A percentile compares a stretch with the other conserved stretches of the same genome.
These are phyloP conservation scores for Atherinomorus stipes DNA, from an alignment of 2,113 vertebrate genomes.

Conservation along the genomic window DNA sequence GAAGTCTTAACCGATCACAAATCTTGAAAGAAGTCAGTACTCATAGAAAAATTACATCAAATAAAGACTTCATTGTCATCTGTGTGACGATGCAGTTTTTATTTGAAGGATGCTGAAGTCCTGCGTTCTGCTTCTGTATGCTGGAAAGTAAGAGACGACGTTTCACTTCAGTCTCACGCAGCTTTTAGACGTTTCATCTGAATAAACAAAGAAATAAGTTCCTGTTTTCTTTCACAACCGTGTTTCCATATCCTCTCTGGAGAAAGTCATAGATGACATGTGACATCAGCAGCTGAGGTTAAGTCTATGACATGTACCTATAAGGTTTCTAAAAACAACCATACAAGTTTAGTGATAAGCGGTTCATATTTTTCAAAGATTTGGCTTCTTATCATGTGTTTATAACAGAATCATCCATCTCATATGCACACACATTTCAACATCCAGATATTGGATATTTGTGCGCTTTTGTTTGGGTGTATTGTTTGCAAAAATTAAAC, in stretches of 20 bases:
- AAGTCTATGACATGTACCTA: not conserved
- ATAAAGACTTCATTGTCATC: too few relatives aligned
- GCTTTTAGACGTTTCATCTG: not conserved
- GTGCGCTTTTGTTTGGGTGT: too few relatives aligned
- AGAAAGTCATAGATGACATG: slow-evolving; percentile 20
- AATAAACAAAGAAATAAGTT: slow-evolving; percentile 42
- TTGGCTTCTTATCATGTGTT: too few relatives aligned
- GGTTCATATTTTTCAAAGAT: too few relatives aligned
- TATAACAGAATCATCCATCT: too few relatives aligned
- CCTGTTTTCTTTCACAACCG: slow-evolving; percentile 38
- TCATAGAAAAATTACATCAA: not conserved
- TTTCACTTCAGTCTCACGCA: slow-evolving; percentile 7
- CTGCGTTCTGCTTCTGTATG: not conserved
- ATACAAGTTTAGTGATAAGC: too few relatives aligned
- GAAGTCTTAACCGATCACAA: not conserved
- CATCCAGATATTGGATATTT: too few relatives aligned
- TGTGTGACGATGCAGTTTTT: slow-evolving; percentile 5
- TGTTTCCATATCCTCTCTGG: not conserved
- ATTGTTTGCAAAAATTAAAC: too few relatives aligned
- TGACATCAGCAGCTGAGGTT: slow-evolving; percentile 9
- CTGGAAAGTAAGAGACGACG: slow-evolving; percentile 13
- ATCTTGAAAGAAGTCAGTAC: not conserved
- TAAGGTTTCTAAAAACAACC: too few relatives aligned
- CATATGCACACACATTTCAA: too few relatives aligned
- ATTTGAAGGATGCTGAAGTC: not conserved